Conservation (phyloP, 1,140 invertebrate species). For the Macrosteles quadrilineatus region DNA sequence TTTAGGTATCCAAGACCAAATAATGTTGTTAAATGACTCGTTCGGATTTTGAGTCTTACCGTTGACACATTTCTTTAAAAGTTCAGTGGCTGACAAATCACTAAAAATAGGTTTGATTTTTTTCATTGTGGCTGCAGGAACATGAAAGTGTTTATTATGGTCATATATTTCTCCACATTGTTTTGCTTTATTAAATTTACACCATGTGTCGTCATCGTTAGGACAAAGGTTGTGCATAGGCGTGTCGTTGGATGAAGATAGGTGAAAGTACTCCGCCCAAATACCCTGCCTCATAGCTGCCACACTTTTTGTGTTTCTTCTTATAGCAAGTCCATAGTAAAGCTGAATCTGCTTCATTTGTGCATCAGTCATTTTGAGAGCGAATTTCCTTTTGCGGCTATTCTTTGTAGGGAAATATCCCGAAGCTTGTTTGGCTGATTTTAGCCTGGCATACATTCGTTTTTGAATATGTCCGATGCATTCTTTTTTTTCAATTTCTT, state of each 20-base stretch:
- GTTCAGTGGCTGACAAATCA: background rate
- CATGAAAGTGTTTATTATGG: background rate
- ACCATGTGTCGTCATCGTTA: background rate
- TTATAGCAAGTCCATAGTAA: conserved; percentile 9
- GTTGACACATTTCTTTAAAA: background rate
- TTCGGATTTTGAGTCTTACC: background rate
- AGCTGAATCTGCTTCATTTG: background rate
- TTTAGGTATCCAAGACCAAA: background rate
- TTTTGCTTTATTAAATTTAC: background rate
- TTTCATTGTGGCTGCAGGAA: background rate
- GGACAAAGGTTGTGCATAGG: background rate
- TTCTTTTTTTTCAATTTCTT: conserved; percentile 24
- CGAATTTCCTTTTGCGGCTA: background rate
- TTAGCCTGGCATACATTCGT: background rate
- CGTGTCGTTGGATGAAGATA: too few species aligned
- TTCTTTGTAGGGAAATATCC: background rate
- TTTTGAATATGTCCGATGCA: conserved; percentile 34
- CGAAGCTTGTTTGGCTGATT: background rate
- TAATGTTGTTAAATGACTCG: background rate
- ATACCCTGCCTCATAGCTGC: conserved; percentile 23
- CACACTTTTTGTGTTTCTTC: conserved; percentile 8
- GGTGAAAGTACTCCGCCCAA: conserved; percentile 18
- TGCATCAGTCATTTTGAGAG: background rate
- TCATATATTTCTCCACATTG: background rate
- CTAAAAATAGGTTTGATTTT: background rate